Evolutionary conservation across 1,140 invertebrate species (phyloP), one percentile per base, ranked within the genome.

Genomic region (Chymomyza costata): DNA sequence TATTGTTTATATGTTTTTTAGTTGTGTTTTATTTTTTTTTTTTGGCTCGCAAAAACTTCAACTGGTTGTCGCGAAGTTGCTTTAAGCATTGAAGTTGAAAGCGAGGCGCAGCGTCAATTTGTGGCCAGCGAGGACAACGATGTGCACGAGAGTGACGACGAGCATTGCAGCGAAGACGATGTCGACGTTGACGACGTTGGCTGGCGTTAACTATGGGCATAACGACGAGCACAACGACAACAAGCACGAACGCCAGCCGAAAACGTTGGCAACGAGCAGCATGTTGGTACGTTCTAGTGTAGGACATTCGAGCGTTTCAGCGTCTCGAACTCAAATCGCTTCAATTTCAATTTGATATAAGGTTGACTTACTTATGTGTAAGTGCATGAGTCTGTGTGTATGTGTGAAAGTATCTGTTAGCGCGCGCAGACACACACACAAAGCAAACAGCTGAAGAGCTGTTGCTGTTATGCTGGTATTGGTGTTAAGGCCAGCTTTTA

Each of bases 51-150:
- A 65, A 25, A 25, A 25, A 54, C 63, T 70, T 78, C 73, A 78
- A 78, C 71, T 78, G 57, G 73, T 80, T 78, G 73, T 56, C 74
- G 73, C 74, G 67, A 67, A 53, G 63, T 59, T 68, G 59, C 56
- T 51, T 45, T 48, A 32, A 61, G 55, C 61, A 57, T 46, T 63
- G 56, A 55, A 65, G 44, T 60, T 50, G 46, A 38, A 58, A 50
- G 54, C 54, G 37, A 52, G 35, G 47, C 38, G 50, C 47, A 16
- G 28, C 43, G 30, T 34, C 43, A 44, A 39, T 41, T 38, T 66
- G 70, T 56, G 71, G 56, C 71, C 70, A 76, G 71, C 70, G 62
- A 49, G 66, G 53, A 76, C 66, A 62, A 78, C 70, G 70, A 78
- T 71, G 70, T 55, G 57, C 46, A 66, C 70, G 71, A 69, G 61